A percentile compares a stretch with the other conserved stretches of the same genome.
Evolutionary conservation across 2,888 invertebrate genomes (phyloP).

Genomic region (Cheilosia urbana): DNA sequence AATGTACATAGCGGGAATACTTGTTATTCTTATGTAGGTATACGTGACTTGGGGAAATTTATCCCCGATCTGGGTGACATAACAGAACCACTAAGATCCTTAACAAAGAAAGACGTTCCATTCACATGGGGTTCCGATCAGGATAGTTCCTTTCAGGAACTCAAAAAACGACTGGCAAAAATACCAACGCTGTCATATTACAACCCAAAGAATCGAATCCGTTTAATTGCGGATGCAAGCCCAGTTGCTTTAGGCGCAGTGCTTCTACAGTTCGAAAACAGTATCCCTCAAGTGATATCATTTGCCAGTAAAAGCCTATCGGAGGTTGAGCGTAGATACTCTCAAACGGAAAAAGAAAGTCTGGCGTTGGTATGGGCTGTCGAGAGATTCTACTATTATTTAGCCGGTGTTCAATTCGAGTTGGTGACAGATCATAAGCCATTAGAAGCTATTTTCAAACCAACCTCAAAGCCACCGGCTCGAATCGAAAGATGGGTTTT

Average conservation of each 20-base stretch:
- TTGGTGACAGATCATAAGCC: conserved; percentile 74
- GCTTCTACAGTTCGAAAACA: too few species aligned
- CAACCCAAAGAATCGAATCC: conserved; percentile 1
- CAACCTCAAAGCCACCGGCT: conserved; percentile 71
- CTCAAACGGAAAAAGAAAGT: too few species aligned
- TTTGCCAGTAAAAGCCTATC: too few species aligned
- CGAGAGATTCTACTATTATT: too few species aligned
- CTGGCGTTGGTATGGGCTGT: too few species aligned
- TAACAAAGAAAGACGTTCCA: conserved; percentile 53
- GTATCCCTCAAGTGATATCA: too few species aligned
- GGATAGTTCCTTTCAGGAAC: conserved; percentile 44
- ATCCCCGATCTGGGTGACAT: conserved; percentile 61
- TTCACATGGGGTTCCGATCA: conserved; percentile 66
- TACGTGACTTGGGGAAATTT: conserved; percentile 68
- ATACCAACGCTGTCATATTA: conserved; percentile 29
- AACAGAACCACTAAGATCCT: conserved; percentile 56
- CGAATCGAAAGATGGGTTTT: conserved; percentile 68
- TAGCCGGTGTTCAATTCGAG: too few species aligned
- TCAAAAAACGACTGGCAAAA: conserved; percentile 6
- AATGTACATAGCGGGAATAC: too few species aligned
- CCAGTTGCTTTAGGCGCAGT: too few species aligned
- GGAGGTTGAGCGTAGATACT: too few species aligned
- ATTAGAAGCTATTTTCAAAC: conserved; percentile 73
- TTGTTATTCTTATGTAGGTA: too few species aligned
- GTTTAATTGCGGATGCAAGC: conserved; percentile 35